Evolutionary conservation across 1,140 invertebrate species (phyloP).

Genomic region (Aphaenogaster rudis): DNA sequence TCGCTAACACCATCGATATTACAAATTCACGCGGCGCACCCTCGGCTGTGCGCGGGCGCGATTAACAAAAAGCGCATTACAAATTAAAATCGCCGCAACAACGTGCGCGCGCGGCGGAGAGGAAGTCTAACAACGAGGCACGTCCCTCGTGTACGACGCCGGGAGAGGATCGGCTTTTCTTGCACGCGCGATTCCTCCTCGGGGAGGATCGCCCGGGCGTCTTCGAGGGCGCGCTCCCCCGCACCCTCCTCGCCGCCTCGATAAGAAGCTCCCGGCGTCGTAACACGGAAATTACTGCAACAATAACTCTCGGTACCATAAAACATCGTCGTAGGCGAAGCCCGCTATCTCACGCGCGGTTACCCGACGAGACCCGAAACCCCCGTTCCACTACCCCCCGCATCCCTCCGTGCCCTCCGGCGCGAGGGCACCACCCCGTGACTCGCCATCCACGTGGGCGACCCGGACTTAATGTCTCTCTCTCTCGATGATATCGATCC

Average conservation of each 20-base stretch:
- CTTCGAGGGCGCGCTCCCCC: slow-evolving; percentile 19
- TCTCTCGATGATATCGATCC: slow-evolving; percentile 50
- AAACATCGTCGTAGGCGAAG: slow-evolving; percentile 60
- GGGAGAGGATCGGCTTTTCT: slow-evolving; percentile 40
- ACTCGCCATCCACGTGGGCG: slow-evolving; percentile 52
- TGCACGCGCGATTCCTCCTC: slow-evolving; percentile 35
- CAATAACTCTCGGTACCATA: slow-evolving; percentile 62
- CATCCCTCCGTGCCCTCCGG: background rate
- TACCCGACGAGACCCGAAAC: slow-evolving; percentile 59
- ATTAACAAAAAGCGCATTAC: slow-evolving; percentile 58
- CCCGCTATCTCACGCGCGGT: slow-evolving; percentile 55
- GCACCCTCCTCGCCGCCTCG: background rate
- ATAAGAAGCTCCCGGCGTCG: slow-evolving; percentile 59
- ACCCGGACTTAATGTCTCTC: slow-evolving; percentile 55
- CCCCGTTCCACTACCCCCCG: background rate
- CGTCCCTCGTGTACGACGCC: slow-evolving; percentile 1
- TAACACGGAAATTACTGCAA: slow-evolving; percentile 66
- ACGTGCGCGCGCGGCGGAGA: background rate
- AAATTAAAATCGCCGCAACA: slow-evolving; percentile 46
- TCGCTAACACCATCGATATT: slow-evolving; percentile 13
- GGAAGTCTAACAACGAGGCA: slow-evolving; percentile 32
- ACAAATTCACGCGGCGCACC: slow-evolving; percentile 14
- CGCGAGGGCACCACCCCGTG: slow-evolving; percentile 37
- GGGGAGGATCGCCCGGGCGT: slow-evolving; percentile 38
- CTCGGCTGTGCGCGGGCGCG: background rate